A percentile compares a stretch with the other conserved stretches of the same genome.
Evolutionary conservation across 2,888 invertebrate species (phyloP).

Genomic region (Cacoxenus indagator): DNA sequence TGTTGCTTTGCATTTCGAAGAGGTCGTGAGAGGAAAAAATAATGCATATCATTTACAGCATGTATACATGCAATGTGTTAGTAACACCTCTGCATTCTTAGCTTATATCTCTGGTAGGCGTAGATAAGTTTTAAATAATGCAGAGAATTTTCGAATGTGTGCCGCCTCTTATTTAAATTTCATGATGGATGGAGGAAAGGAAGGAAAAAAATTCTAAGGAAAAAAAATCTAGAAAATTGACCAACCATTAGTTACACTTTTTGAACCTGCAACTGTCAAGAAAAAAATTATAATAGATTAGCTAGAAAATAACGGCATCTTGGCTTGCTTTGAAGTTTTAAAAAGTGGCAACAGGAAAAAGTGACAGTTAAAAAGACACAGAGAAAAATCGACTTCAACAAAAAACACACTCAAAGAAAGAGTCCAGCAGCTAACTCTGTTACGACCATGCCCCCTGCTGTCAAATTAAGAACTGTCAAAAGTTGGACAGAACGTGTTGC

Average conservation of each 20-base stretch:
- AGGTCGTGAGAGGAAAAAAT: not conserved
- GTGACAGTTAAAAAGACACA: not conserved
- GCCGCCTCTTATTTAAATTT: too few relatives aligned
- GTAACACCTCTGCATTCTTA: not conserved
- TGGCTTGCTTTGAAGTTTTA: constrained; percentile 9
- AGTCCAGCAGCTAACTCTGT: constrained; percentile 1
- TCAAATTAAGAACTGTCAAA: constrained; percentile 22
- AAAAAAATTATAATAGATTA: constrained; percentile 9
- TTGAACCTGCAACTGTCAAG: not conserved
- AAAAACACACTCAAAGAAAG: not conserved
- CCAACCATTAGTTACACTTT: not conserved
- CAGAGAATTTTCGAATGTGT: too few relatives aligned
- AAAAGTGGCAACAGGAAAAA: not conserved
- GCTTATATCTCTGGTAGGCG: not conserved
- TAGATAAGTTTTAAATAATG: too few relatives aligned
- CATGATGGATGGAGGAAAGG: too few relatives aligned
- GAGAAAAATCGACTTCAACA: not conserved
- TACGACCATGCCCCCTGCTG: not conserved
- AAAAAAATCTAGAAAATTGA: too few relatives aligned
- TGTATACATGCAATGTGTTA: not conserved
- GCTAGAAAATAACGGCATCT: not conserved
- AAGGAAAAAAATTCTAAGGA: too few relatives aligned
- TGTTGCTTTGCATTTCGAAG: too few relatives aligned
- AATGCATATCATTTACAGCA: not conserved
- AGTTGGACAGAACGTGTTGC: not conserved